A percentile compares a stretch with the other conserved stretches of the same genome.
These are phyloP conservation scores for Neosilurus mollespiculum DNA, from an alignment of 2,797 vertebrate genomes.

Conservation along the genomic window DNA sequence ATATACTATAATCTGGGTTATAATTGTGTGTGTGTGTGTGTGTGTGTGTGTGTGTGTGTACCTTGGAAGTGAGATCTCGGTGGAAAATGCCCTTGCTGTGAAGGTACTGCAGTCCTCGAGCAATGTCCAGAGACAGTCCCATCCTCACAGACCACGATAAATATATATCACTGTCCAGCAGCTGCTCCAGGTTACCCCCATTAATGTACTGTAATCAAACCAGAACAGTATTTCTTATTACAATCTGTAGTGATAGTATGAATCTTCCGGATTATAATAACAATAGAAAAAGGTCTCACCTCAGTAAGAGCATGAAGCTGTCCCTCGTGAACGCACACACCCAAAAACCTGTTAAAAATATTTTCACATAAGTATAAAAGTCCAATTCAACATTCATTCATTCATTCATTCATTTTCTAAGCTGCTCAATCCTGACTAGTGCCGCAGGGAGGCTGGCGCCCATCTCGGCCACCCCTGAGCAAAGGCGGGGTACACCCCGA, in stretches of 20 bases:
- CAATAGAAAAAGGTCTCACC: conserved; percentile 68
- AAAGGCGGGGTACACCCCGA: too few relatives aligned
- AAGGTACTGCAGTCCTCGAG: conserved; percentile 79
- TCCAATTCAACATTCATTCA: background rate
- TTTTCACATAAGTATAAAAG: background rate
- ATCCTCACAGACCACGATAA: conserved; percentile 79
- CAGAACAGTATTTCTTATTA: background rate
- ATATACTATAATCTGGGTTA: too few relatives aligned
- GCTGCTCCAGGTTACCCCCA: conserved; percentile 84
- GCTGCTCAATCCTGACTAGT: too few relatives aligned
- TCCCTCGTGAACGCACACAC: conserved; percentile 94
- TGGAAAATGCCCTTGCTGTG: conserved; percentile 88
- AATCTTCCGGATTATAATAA: conserved; percentile 4
- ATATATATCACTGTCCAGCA: conserved; percentile 78
- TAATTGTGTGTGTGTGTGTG: conserved; percentile 1
- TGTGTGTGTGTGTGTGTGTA: conserved; percentile 44
- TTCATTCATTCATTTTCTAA: too few relatives aligned
- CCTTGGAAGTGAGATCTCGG: conserved; percentile 86
- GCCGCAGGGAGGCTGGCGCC: too few relatives aligned
- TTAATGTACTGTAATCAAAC: conserved; percentile 78
- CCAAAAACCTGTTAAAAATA: conserved; percentile 81
- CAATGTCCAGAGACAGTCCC: conserved; percentile 80
- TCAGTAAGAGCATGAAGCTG: conserved; percentile 93
- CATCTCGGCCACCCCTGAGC: too few relatives aligned
- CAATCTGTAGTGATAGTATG: background rate